Conservation (phyloP, 2,888 invertebrate species). For the Halocaridina rubra region DNA sequence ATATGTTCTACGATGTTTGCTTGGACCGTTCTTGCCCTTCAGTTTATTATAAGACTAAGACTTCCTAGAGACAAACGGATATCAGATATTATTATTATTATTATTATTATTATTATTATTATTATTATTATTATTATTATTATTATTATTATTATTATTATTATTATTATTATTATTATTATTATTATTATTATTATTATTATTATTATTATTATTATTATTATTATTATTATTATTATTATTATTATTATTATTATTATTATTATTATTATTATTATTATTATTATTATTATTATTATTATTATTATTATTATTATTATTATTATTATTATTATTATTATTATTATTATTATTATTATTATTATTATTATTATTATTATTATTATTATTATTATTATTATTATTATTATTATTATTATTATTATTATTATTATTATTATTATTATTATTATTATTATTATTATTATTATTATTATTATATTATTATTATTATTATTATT, state of each 20-base stretch:
- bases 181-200: no score
- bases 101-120: no score
- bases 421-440: neutral
- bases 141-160: no score
- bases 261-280: neutral
- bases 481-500: neutral
- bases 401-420: neutral
- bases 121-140: no score
- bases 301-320: neutral
- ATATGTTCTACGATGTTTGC: no score
- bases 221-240: slow-evolving; percentile 1
- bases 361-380: neutral
- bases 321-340: neutral
- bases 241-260: neutral
- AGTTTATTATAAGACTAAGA: no score
- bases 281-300: slow-evolving; percentile 11
- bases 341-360: neutral
- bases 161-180: no score
- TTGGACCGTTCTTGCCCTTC: no score
- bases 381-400: neutral
- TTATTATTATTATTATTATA: neutral
- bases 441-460: neutral
- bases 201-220: no score
- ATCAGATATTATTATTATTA: no score
- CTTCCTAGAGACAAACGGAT: no score